These are phyloP conservation scores for Polia nebulosa DNA, from an alignment of 2,888 invertebrate genomes.

Conservation along the genomic window DNA sequence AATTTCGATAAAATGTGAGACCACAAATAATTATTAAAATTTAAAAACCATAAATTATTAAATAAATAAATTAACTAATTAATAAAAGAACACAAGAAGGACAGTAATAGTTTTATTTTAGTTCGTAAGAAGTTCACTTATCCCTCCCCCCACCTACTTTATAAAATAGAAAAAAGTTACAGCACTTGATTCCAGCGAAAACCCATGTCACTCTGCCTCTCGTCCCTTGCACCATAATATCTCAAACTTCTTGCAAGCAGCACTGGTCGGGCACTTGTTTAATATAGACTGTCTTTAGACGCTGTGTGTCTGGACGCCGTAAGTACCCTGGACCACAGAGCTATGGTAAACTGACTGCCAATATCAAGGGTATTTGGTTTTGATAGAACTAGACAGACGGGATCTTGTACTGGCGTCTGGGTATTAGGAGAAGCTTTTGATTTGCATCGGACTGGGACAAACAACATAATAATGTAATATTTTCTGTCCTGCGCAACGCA, in stretches of 20 bases:
- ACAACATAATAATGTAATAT: no score
- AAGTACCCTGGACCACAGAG: slow-evolving; percentile 1
- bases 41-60: no score
- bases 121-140: no score
- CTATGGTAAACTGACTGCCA: not conserved
- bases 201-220: slow-evolving; percentile 10
- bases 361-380: not conserved
- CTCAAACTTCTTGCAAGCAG: slow-evolving; percentile 54
- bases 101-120: no score
- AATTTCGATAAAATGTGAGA: no score
- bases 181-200: no score
- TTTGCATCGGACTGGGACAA: not conserved
- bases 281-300: slow-evolving; percentile 71
- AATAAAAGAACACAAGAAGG: no score
- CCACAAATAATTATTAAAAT: no score
- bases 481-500: no score
- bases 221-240: slow-evolving; percentile 47
- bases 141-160: no score
- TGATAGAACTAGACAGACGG: not conserved
- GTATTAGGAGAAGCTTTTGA: not conserved
- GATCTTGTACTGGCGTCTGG: not conserved
- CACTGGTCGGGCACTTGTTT: slow-evolving; percentile 71
- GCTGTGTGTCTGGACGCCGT: slow-evolving; percentile 42
- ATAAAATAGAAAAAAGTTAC: no score
- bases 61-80: no score